Evolutionary conservation across 2,888 invertebrate genomes (phyloP).

Genomic region (Drosophila tripunctata): DNA sequence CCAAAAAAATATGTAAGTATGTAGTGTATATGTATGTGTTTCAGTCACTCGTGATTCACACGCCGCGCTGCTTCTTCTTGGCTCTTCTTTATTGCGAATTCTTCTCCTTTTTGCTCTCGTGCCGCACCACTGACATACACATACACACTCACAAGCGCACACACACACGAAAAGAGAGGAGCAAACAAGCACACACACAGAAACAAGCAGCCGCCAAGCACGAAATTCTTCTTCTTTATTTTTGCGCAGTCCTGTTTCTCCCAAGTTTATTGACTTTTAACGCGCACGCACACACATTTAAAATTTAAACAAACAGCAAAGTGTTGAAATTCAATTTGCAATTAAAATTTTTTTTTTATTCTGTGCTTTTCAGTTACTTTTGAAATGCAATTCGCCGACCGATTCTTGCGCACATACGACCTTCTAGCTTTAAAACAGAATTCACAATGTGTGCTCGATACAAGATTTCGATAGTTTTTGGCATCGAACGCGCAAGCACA

Average conservation of each 20-base stretch:
- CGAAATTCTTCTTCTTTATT: constrained; percentile 54
- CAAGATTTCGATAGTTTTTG: background rate
- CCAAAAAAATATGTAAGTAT: constrained; percentile 51
- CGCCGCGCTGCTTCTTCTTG: constrained; percentile 59
- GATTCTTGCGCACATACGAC: constrained; percentile 60
- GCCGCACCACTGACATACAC: constrained; percentile 60
- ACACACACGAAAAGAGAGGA: too few species aligned
- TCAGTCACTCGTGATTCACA: constrained; percentile 67
- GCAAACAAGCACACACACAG: too few species aligned
- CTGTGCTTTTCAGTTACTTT: constrained; percentile 55
- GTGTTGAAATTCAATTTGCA: constrained; percentile 40
- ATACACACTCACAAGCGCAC: constrained; percentile 48
- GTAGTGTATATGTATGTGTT: constrained; percentile 56
- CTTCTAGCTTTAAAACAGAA: constrained; percentile 62
- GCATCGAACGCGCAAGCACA: background rate
- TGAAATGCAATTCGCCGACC: constrained; percentile 58
- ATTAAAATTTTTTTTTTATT: constrained; percentile 33
- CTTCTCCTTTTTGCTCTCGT: constrained; percentile 68
- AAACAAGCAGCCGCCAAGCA: constrained; percentile 63
- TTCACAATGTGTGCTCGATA: constrained; percentile 46
- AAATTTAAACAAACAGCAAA: constrained; percentile 42
- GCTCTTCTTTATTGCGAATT: constrained; percentile 60
- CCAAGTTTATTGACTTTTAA: constrained; percentile 38
- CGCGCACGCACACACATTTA: constrained; percentile 41
- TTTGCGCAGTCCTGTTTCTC: constrained; percentile 57